A percentile compares a stretch with the other conserved stretches of the same genome.
Evolutionary conservation across 2,797 vertebrate genomes (phyloP).

Genomic region (Odontamblyopus rebecca): DNA sequence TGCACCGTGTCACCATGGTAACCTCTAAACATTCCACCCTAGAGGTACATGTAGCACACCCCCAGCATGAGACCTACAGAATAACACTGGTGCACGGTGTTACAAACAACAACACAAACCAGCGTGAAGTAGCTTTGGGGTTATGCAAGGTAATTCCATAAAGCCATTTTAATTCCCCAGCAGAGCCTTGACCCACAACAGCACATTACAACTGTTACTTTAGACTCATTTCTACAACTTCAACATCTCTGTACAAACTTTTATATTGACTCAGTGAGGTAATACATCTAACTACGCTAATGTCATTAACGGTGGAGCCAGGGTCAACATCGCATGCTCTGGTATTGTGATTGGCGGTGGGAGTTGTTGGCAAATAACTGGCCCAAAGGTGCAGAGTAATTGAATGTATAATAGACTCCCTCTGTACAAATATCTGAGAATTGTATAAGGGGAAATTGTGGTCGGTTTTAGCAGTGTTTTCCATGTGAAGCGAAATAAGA

Average conservation of each 20-base stretch:
- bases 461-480: conserved; percentile 18
- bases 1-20: too few species aligned
- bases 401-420: conserved; percentile 15
- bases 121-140: conserved; percentile 4
- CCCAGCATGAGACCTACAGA: background rate
- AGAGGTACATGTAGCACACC: background rate
- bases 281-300: background rate
- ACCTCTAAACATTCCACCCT: too few species aligned
- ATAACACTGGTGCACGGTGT: background rate
- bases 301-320: conserved; percentile 14
- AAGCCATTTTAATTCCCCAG: background rate
- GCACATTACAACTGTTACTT: conserved; percentile 13
- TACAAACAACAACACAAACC: background rate
- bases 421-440: conserved; percentile 29
- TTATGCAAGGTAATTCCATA: conserved; percentile 7
- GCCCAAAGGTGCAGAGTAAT: conserved; percentile 2
- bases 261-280: conserved; percentile 2
- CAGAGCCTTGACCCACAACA: background rate
- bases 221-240: background rate
- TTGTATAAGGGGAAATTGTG: conserved; percentile 7
- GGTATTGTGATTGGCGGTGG: conserved; percentile 12
- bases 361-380: background rate
- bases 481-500: conserved; percentile 41
- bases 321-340: conserved; percentile 16
- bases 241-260: background rate